These are phyloP conservation scores for Odiellus spinosus DNA, from an alignment of 2,888 invertebrate species.

Conservation along the genomic window DNA sequence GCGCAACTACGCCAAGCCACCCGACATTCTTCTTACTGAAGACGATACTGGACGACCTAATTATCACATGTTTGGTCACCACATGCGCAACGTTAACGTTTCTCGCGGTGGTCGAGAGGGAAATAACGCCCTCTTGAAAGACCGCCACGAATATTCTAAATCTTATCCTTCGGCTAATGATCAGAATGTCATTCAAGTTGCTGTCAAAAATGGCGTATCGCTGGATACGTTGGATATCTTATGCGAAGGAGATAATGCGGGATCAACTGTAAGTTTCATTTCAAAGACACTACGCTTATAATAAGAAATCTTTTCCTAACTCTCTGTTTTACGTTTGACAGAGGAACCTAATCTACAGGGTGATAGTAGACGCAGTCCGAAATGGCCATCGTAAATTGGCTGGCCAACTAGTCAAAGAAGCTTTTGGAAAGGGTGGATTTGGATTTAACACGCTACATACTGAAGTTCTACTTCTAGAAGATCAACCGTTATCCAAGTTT, in stretches of 20 bases:
- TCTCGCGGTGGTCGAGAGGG: conserved; percentile 34
- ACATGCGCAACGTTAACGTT: conserved; percentile 30
- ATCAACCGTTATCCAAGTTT: background rate
- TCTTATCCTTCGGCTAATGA: background rate
- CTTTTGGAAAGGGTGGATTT: conserved; percentile 25
- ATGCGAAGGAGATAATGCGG: background rate
- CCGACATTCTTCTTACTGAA: conserved; percentile 22
- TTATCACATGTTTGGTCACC: conserved; percentile 25
- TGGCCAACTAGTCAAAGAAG: conserved; percentile 28
- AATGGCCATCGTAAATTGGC: conserved; percentile 33
- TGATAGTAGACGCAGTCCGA: conserved; percentile 28
- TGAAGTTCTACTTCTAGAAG: conserved; percentile 21
- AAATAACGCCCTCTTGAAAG: conserved; percentile 35
- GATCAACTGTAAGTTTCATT: background rate
- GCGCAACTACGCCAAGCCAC: conserved; percentile 17
- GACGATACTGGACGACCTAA: conserved; percentile 24
- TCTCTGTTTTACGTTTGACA: background rate
- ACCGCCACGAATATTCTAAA: background rate
- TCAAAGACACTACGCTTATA: background rate
- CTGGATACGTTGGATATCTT: background rate
- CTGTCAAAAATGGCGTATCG: background rate
- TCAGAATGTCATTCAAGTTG: background rate
- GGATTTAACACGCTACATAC: conserved; percentile 32
- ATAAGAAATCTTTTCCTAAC: background rate
- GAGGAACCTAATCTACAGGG: background rate